Conservation (phyloP, 2,888 invertebrate genomes). For the Lamproptera curius region DNA sequence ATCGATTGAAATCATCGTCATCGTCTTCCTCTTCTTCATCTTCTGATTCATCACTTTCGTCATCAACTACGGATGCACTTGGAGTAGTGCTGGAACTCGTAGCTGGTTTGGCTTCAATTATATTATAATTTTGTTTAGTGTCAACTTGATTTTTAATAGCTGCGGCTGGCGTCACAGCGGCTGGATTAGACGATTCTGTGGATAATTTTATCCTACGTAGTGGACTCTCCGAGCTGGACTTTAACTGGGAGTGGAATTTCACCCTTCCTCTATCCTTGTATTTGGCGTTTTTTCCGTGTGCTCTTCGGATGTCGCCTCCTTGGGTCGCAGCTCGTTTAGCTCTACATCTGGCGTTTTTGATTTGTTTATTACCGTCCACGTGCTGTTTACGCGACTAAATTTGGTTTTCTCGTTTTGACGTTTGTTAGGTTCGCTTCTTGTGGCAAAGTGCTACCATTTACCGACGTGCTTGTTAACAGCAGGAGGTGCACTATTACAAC, state of each 20-base stretch:
- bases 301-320: conserved; percentile 62
- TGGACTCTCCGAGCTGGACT: conserved; percentile 47
- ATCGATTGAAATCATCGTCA: conserved; percentile 58
- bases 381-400: conserved; percentile 40
- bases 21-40: conserved; percentile 50
- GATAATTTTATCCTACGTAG: conserved; percentile 41
- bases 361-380: conserved; percentile 41
- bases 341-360: conserved; percentile 53
- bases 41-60: conserved; percentile 30
- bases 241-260: conserved; percentile 44
- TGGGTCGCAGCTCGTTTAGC: conserved; percentile 61
- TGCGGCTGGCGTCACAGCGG: conserved; percentile 65
- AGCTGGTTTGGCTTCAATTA: too few species aligned
- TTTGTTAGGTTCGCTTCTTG: conserved; percentile 48
- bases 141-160: conserved; percentile 60
- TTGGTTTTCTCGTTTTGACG: conserved; percentile 47
- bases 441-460: conserved; percentile 51
- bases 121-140: too few species aligned
- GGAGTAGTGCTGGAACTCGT: conserved; percentile 38
- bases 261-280: conserved; percentile 69
- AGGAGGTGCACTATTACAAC: conserved; percentile 67
- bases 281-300: conserved; percentile 68
- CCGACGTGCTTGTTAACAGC: conserved; percentile 59
- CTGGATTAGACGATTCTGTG: conserved; percentile 44
- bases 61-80: conserved; percentile 33